phyloP scores from a whole-genome alignment of 2,888 invertebrate species.

The Agrochola macilenta region DNA sequence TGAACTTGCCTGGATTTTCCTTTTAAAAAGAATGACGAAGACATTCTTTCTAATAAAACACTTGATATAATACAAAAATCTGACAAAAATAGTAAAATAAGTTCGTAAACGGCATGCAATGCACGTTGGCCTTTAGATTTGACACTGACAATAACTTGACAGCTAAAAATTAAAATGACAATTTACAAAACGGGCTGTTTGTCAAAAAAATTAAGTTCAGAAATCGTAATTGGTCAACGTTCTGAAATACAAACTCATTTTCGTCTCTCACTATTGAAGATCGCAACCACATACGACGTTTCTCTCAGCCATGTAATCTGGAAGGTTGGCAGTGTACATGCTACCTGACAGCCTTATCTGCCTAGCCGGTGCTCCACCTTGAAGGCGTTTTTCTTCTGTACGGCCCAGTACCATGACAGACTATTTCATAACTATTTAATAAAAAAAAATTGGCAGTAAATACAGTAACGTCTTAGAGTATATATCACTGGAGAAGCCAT shows the following conservation, averaged over 20 bases:
- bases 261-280: background rate
- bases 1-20: conserved; percentile 89
- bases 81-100: conserved; percentile 4
- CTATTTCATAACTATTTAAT: background rate
- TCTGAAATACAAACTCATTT: conserved; percentile 1
- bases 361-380: background rate
- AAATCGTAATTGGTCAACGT: background rate
- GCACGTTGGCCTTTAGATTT: conserved; percentile 52
- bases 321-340: background rate
- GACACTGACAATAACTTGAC: conserved; percentile 24
- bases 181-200: background rate
- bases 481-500: too few relatives aligned
- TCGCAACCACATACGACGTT: background rate
- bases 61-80: conserved; percentile 36
- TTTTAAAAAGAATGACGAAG: conserved; percentile 91
- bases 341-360: background rate
- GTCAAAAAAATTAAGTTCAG: conserved; percentile 13
- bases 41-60: conserved; percentile 74
- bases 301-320: background rate
- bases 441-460: background rate
- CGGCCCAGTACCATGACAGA: background rate
- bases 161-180: conserved; percentile 4
- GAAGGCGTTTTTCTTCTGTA: background rate
- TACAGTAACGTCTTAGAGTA: too few relatives aligned
- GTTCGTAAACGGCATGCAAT: conserved; percentile 38